Conservation (phyloP, 2,888 invertebrate species). For the Junonia oenone region DNA sequence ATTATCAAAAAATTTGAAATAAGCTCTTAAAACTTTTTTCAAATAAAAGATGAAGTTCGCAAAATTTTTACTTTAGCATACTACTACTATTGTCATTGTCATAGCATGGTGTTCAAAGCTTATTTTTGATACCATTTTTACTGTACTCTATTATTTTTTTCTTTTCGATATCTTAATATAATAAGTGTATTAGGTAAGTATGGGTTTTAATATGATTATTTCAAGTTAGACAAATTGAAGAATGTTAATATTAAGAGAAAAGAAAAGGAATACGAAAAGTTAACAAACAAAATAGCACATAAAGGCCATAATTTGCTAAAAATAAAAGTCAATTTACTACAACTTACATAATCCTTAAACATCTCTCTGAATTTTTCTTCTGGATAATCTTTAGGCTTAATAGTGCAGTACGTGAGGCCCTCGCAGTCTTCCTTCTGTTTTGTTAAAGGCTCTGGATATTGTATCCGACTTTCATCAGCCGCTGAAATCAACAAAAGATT, state of each 20-base stretch:
- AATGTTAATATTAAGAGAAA: neutral
- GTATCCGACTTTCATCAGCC: neutral
- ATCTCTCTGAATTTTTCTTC: slow-evolving; percentile 48
- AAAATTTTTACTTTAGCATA: no score
- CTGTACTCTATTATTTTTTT: neutral
- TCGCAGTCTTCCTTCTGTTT: slow-evolving; percentile 22
- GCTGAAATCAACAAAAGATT: neutral
- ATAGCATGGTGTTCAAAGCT: no score
- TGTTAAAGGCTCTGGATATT: slow-evolving; percentile 6
- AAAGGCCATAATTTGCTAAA: no score
- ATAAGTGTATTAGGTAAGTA: no score
- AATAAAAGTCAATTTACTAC: neutral
- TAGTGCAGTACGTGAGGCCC: slow-evolving; percentile 47
- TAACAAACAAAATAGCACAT: no score
- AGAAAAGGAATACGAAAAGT: neutral
- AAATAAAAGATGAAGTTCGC: no score
- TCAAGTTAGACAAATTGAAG: neutral
- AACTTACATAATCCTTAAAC: slow-evolving; percentile 50
- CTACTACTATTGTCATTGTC: no score
- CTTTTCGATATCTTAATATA: no score
- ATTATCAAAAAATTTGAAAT: no score
- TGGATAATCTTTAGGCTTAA: slow-evolving; percentile 54
- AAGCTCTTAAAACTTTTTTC: no score
- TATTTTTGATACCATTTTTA: neutral
- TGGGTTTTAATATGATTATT: no score